A percentile compares a stretch with the other conserved stretches of the same genome.
These are phyloP conservation scores for Amblyornis subalaris DNA, from an alignment of 2,113 vertebrate species.

Conservation along the genomic window DNA sequence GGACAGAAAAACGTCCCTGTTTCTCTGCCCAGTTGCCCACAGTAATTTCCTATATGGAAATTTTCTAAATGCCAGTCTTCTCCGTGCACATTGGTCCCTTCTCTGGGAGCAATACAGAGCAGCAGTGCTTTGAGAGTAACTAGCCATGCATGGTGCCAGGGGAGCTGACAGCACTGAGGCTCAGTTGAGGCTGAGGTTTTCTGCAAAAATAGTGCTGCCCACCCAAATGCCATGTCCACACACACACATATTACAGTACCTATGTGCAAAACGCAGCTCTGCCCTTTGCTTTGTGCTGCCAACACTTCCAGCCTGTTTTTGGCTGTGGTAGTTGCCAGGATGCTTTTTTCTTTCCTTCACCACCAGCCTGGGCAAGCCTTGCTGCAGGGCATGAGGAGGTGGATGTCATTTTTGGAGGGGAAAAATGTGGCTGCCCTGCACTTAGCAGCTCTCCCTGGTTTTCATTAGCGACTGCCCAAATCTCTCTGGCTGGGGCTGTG, in stretches of 20 bases:
- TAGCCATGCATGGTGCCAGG: not conserved
- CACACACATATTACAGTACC: not conserved
- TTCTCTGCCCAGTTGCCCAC: not conserved
- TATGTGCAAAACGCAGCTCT: not conserved
- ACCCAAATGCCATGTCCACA: not conserved
- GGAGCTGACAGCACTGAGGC: not conserved
- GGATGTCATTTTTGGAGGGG: not conserved
- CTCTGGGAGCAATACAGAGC: not conserved
- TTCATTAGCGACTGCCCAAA: not conserved
- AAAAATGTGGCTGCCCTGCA: not conserved
- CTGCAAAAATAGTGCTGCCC: not conserved
- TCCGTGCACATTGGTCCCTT: not conserved
- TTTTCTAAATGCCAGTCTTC: not conserved
- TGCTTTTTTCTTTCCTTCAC: not conserved
- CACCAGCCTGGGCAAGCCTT: not conserved
- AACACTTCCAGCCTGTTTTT: not conserved
- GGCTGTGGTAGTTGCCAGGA: not conserved
- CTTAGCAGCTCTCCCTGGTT: not conserved
- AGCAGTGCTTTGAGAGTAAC: not conserved
- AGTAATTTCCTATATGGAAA: not conserved
- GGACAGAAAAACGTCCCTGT: not conserved
- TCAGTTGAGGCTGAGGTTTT: not conserved
- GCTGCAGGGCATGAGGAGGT: not conserved
- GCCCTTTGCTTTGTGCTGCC: not conserved
- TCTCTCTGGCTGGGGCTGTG: not conserved